Percentiles rank a stretch among this genome's conserved stretches.
phyloP scores from a whole-genome alignment of 2,888 invertebrate genomes.

The Hirtodrosophila confusa region DNA sequence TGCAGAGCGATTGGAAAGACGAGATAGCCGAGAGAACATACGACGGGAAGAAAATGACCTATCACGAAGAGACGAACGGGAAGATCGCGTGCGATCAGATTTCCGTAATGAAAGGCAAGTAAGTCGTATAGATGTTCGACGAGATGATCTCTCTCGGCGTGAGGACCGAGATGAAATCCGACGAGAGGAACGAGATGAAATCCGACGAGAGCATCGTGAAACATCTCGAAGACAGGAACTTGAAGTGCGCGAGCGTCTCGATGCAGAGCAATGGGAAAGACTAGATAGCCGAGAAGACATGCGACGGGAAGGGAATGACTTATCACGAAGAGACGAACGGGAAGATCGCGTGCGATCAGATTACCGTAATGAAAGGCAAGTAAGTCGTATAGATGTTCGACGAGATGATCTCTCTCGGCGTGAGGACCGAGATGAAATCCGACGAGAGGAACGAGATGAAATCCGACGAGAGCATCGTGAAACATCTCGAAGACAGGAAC shows the following conservation, averaged over 20 bases:
- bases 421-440: neutral
- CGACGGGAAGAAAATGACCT: neutral
- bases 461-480: conserved; percentile 3
- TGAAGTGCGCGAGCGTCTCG: neutral
- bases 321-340: neutral
- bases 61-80: conserved; percentile 1
- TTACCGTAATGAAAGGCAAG: neutral
- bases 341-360: conserved; percentile 1
- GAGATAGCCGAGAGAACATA: neutral
- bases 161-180: conserved; percentile 1
- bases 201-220: conserved; percentile 4
- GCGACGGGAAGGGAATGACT: neutral
- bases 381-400: conserved; percentile 2
- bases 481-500: conserved; percentile 12
- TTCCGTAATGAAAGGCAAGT: neutral
- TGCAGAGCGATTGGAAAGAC: neutral
- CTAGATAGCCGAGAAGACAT: neutral
- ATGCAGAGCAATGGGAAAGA: neutral
- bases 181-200: neutral
- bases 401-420: neutral
- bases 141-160: neutral
- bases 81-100: neutral
- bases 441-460: neutral
- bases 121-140: conserved; percentile 4
- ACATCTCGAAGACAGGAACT: conserved; percentile 14